Evolutionary conservation across 2,888 invertebrate species (phyloP).

Genomic region (Ommatoiulus sabulosus): DNA sequence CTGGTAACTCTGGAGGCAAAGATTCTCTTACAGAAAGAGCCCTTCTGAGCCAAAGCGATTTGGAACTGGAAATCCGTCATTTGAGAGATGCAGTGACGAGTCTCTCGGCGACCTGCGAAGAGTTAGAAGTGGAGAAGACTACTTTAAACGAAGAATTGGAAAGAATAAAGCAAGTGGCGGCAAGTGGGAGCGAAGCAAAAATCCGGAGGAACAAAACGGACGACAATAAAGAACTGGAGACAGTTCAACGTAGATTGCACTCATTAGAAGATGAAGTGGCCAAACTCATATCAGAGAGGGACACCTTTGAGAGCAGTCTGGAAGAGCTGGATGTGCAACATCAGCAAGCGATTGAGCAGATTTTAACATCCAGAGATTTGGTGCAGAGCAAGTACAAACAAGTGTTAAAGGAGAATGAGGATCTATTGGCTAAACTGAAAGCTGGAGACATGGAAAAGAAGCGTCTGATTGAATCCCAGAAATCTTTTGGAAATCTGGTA

Average conservation of each 20-base stretch:
- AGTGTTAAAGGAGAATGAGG: slow-evolving; percentile 17
- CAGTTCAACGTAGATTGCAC: slow-evolving; percentile 34
- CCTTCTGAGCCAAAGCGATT: background rate
- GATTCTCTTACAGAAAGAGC: background rate
- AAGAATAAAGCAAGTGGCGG: background rate
- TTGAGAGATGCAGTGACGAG: background rate
- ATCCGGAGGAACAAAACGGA: slow-evolving; percentile 54
- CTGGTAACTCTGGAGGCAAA: background rate
- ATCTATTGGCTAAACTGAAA: background rate
- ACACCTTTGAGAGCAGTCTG: slow-evolving; percentile 73
- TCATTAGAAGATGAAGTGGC: slow-evolving; percentile 55
- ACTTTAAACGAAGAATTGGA: slow-evolving; percentile 50
- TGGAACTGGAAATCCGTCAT: slow-evolving; percentile 45
- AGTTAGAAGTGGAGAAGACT: slow-evolving; percentile 49
- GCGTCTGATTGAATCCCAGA: background rate
- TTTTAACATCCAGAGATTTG: slow-evolving; percentile 59
- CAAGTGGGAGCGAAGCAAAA: background rate
- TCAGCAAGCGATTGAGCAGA: slow-evolving; percentile 73
- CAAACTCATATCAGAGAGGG: slow-evolving; percentile 69
- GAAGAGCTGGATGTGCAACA: slow-evolving; percentile 82
- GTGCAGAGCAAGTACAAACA: slow-evolving; percentile 45
- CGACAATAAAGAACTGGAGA: slow-evolving; percentile 55
- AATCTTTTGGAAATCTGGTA: background rate
- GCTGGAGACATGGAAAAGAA: background rate
- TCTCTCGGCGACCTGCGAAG: slow-evolving; percentile 38